Evolutionary conservation across 2,888 invertebrate species (phyloP), one percentile per base, ranked within the genome.

Genomic region (Lottia scabra): DNA sequence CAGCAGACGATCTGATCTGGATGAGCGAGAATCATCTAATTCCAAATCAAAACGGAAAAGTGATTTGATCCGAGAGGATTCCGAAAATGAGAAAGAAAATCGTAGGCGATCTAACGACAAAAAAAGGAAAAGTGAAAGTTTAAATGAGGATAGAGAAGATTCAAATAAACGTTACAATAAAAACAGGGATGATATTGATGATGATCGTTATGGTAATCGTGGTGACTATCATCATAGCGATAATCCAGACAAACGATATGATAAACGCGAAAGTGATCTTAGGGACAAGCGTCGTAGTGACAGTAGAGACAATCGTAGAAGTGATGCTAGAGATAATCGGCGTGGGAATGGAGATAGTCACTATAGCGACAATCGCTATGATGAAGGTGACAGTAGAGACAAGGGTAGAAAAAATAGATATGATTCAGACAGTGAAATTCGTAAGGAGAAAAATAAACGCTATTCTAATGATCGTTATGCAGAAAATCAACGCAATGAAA

Each of bases 381-480:
- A 44, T 16, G 44, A 15, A 6, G 67, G 8, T n/a, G 38, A 38
- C 30, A 30, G 30, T 38, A 38, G 8, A 6, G 43, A 23, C 15
- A 68, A 65, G 48, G 65, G 66, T 43, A 63, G 27, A 15, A 30
- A 48, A 3, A 56, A 68, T 30, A 38, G 62, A 26, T 65, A 65
- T 44, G 67, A 63, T 16, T 45, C 38, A 15, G 68, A 70, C 15
- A 10, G 44, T 15, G 65, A 65, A 13, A 16, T 30, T 10, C 43
- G 27, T 10, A 26, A 43, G n/a, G 64, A 13, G 23, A 27, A 63
- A 23, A 23, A 26, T 23, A 64, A 70, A 63, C 15, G 44, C n/a
- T n/a, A 27, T 16, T 23, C 67, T 13, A 65, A 70, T 44, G 74
- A 73, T 48, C 62, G 62, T 13, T 44, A 74, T 19, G n/a, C n/a